These are phyloP conservation scores for Aurelia aurita DNA, from an alignment of 30 jellyfish, hydroid and myxozoan species.

Conservation along the genomic window DNA sequence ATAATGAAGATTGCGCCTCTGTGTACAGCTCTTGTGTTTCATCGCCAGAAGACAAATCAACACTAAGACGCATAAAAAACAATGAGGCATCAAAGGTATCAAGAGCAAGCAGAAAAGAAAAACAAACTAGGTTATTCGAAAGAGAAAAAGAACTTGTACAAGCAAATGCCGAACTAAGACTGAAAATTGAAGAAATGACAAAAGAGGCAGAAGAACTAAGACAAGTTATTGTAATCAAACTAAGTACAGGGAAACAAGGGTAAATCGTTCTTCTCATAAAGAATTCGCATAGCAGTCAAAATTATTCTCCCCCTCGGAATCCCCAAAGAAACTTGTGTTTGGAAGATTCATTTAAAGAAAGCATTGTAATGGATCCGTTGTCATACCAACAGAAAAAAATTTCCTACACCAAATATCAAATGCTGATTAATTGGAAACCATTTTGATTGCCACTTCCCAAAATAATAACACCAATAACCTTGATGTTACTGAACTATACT, in stretches of 20 bases:
- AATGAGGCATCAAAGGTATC: slow-evolving; percentile 86
- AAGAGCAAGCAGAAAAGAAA: slow-evolving; percentile 73
- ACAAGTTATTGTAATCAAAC: slow-evolving; percentile 52
- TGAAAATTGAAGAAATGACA: slow-evolving; percentile 64
- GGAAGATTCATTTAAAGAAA: no score
- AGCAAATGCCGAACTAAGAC: slow-evolving; percentile 74
- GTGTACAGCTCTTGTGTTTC: slow-evolving; percentile 64
- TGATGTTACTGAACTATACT: no score
- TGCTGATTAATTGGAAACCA: no score
- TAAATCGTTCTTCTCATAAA: no score
- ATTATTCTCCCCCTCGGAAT: no score
- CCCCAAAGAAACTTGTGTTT: no score
- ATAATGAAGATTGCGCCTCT: slow-evolving; percentile 34
- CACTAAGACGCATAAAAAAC: slow-evolving; percentile 66
- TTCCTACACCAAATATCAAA: no score
- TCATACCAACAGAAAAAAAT: no score
- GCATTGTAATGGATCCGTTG: no score
- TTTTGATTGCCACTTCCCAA: no score
- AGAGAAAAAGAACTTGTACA: slow-evolving; percentile 72
- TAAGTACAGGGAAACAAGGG: slow-evolving; percentile 34
- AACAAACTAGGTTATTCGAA: slow-evolving; percentile 58
- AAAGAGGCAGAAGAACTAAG: slow-evolving; percentile 77
- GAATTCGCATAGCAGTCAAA: no score
- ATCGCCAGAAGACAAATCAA: slow-evolving; percentile 49
- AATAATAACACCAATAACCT: no score